phyloP scores from a whole-genome alignment of 2,797 vertebrate genomes.

The Scyliorhinus canicula region DNA sequence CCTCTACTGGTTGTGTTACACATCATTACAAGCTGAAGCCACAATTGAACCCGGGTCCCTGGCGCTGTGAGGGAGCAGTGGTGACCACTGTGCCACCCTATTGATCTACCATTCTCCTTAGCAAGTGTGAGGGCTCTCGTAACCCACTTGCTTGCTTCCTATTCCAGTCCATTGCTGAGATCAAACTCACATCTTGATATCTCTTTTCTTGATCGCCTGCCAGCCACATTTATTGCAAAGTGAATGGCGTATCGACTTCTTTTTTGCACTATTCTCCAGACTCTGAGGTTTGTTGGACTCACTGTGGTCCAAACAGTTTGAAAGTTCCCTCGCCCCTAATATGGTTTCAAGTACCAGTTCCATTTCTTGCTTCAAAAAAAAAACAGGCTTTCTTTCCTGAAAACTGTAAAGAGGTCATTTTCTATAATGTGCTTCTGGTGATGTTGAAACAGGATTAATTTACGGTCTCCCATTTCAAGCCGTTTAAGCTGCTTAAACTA shows the following conservation, averaged over 20 bases:
- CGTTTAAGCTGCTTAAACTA: slow-evolving; percentile 23
- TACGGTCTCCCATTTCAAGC: not conserved
- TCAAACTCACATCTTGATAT: not conserved
- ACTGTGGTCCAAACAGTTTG: not conserved
- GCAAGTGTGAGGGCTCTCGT: not conserved
- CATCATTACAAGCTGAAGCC: too few relatives aligned
- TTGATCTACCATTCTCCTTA: not conserved
- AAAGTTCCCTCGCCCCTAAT: too few relatives aligned
- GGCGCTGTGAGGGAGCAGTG: too few relatives aligned
- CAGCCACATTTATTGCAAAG: not conserved
- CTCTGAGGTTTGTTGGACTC: not conserved
- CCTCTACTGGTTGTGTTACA: too few relatives aligned
- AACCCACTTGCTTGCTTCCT: not conserved
- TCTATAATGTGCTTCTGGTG: slow-evolving; percentile 2
- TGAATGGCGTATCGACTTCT: not conserved
- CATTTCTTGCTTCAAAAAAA: not conserved
- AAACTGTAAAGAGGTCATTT: not conserved
- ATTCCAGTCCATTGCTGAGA: not conserved
- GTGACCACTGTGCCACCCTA: too few relatives aligned
- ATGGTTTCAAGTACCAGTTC: not conserved
- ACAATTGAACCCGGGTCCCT: too few relatives aligned
- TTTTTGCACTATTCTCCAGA: too few relatives aligned
- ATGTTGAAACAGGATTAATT: slow-evolving; percentile 8
- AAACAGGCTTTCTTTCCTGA: not conserved
- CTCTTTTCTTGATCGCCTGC: not conserved